A percentile compares a stretch with the other conserved stretches of the same genome.
Evolutionary conservation across 2,888 invertebrate species (phyloP).

Genomic region (Chrysodeixis includens): DNA sequence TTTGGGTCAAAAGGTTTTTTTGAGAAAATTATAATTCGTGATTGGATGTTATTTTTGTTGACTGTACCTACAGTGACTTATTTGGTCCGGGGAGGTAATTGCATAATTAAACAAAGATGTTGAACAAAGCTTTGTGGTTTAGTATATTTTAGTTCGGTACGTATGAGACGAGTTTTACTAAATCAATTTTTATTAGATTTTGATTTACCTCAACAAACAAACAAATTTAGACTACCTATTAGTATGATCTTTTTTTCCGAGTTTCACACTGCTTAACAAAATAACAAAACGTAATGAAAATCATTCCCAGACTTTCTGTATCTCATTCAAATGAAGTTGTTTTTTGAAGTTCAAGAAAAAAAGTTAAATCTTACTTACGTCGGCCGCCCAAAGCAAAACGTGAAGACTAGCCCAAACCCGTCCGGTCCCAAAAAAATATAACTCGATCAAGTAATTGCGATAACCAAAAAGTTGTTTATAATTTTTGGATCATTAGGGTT

Average conservation of each 20-base stretch:
- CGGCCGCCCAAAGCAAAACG: constrained; percentile 6
- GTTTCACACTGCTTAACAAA: too few relatives aligned
- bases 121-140: too few relatives aligned
- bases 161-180: too few relatives aligned
- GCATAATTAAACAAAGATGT: background rate
- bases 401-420: constrained; percentile 11
- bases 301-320: background rate
- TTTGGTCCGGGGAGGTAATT: background rate
- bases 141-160: background rate
- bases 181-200: too few relatives aligned
- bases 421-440: constrained; percentile 62
- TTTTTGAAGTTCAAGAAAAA: background rate
- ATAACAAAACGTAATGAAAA: background rate
- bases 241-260: too few relatives aligned
- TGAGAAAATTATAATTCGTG: constrained; percentile 22
- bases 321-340: background rate
- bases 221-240: too few relatives aligned
- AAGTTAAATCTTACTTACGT: background rate
- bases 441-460: constrained; percentile 72
- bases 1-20: constrained; percentile 44
- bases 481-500: constrained; percentile 76
- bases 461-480: constrained; percentile 70
- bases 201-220: too few relatives aligned
- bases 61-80: constrained; percentile 4
- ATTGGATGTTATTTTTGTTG: constrained; percentile 13